Evolutionary conservation across 2,888 invertebrate genomes (phyloP), one percentile per base, ranked within the genome.

Genomic region (Ennomos fuscantarius): DNA sequence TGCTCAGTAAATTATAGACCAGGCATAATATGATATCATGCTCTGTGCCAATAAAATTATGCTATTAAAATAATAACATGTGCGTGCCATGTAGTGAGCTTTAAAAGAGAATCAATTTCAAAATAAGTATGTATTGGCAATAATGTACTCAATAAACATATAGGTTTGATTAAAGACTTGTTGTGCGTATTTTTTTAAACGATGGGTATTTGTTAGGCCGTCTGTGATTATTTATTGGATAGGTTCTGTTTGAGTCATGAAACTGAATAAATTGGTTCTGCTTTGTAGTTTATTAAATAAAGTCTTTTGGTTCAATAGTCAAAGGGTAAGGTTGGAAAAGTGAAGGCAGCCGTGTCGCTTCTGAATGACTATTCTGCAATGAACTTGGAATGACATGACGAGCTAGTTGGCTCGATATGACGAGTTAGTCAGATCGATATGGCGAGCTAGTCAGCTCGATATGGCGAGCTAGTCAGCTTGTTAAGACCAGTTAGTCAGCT

Each of bases 11-110:
- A 78, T 79, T 74, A 77, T 59, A 77, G 67, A 51, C 61, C 59
- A 55, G 34, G 41, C 35, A 50, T 44, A 61, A 59, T 64, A 58
- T 57, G 49, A 63, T 66, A 63, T 63, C 68, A 68, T 66, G 70
- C 49, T 48, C 60, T 68, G 61, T 59, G 56, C 69, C 67, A 73
- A 77, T 79, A 75, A 72, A 77, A 71, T 74, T 74, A 73, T 67
- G 55, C 65, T 59, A 59, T 64, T 72, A 74, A 64, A 67, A 69
- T 66, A 73, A 70, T 73, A 66, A 72, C 63, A 50, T 52, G 40
- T 68, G 63, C 62, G 62, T 59, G 55, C 57, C 60, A 61, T 61
- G 60, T 52, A 50, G 60, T 44, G 50, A 53, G 58, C 55, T 68
- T 69, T 62, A 62, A 68, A 64, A 50, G 46, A 49, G 47, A 70